These are phyloP conservation scores for Recurvirostra avosetta DNA, from an alignment of 2,113 vertebrate genomes.

Conservation along the genomic window DNA sequence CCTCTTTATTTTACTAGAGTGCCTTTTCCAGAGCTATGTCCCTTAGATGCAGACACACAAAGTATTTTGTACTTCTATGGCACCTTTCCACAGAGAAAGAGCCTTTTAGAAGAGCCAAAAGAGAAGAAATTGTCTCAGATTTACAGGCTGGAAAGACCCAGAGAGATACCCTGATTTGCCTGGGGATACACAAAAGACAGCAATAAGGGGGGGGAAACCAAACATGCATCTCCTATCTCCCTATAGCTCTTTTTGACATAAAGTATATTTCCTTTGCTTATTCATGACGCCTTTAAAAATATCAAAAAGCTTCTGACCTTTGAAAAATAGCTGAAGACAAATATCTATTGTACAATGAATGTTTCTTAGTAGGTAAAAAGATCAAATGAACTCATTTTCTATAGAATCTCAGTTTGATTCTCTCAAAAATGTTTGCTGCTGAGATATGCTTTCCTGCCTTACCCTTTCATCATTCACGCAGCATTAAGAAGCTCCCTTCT, in stretches of 20 bases:
- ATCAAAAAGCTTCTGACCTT: background rate
- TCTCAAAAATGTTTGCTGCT: background rate
- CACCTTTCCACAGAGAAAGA: background rate
- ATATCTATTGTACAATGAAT: background rate
- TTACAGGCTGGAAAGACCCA: background rate
- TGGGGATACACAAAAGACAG: background rate
- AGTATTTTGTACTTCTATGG: background rate
- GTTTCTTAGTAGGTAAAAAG: background rate
- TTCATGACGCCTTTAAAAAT: background rate
- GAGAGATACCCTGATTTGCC: background rate
- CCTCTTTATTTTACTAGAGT: background rate
- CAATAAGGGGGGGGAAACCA: fast-evolving
- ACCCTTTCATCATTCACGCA: background rate
- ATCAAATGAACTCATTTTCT: background rate
- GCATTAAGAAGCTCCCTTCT: background rate
- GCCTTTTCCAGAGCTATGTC: background rate
- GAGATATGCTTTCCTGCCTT: background rate
- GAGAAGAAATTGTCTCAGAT: background rate
- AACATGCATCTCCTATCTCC: background rate
- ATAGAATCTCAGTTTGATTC: background rate
- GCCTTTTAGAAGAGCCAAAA: background rate
- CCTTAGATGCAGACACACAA: background rate
- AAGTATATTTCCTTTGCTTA: background rate
- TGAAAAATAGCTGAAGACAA: background rate
- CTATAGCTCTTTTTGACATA: background rate